phyloP scores from a whole-genome alignment of 2,888 invertebrate species.

The Rosalia funebris region DNA sequence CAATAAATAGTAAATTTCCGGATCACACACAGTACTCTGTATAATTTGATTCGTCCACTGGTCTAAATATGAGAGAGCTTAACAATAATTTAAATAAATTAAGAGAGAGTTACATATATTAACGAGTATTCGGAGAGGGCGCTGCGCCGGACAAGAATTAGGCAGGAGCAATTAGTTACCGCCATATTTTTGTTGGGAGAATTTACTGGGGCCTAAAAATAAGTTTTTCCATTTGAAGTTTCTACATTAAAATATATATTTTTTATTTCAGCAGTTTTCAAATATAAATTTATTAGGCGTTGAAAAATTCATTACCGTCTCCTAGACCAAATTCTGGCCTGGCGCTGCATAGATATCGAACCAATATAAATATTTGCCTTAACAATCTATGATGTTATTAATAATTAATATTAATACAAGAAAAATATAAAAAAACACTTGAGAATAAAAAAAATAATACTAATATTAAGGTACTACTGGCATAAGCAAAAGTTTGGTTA shows the following conservation, averaged over 20 bases:
- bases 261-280: no score
- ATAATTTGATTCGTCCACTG: constrained; percentile 20
- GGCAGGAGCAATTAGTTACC: background rate
- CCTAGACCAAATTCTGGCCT: constrained; percentile 5
- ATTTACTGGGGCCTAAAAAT: no score
- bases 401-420: constrained; percentile 30
- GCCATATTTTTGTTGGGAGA: constrained; percentile 14
- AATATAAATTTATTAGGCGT: no score
- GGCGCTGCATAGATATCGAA: constrained; percentile 11
- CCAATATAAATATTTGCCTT: constrained; percentile 24
- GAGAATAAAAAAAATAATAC: constrained; percentile 42
- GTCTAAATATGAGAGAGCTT: constrained; percentile 36
- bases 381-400: constrained; percentile 27
- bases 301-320: background rate
- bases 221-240: no score
- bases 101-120: constrained; percentile 39
- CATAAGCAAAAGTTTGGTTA: constrained; percentile 58
- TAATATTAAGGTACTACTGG: constrained; percentile 57
- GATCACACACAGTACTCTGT: constrained; percentile 11
- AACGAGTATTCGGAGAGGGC: constrained; percentile 28
- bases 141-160: constrained; percentile 11
- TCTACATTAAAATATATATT: no score
- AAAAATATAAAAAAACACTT: constrained; percentile 24
- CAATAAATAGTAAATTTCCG: constrained; percentile 24
- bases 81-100: constrained; percentile 40